Evolutionary conservation across 1,140 invertebrate species (phyloP).

Genomic region (Capitella teleta): DNA sequence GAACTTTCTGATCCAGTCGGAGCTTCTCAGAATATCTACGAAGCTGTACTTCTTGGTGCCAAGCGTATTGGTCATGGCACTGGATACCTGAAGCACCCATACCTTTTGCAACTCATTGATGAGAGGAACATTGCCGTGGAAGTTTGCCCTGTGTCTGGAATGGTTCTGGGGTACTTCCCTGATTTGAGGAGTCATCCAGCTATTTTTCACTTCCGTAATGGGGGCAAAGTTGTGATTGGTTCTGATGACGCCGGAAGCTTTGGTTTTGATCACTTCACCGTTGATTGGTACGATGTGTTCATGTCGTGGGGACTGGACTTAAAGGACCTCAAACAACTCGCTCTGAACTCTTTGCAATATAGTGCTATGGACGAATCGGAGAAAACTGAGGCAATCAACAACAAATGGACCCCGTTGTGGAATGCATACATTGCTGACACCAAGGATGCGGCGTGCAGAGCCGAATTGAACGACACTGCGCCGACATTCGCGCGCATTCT

Average conservation of each 20-base stretch:
- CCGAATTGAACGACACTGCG: neutral
- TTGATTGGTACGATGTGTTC: constrained; percentile 22
- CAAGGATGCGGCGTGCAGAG: constrained; percentile 15
- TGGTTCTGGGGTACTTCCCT: constrained; percentile 18
- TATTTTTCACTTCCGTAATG: constrained; percentile 16
- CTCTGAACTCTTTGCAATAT: constrained; percentile 18
- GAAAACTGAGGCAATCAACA: constrained; percentile 16
- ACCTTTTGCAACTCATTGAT: constrained; percentile 18
- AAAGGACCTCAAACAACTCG: constrained; percentile 18
- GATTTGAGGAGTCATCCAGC: constrained; percentile 23
- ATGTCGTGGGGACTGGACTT: constrained; percentile 21
- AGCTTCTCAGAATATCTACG: constrained; percentile 19
- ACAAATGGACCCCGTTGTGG: constrained; percentile 16
- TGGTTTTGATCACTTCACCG: constrained; percentile 23
- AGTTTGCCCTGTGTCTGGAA: constrained; percentile 20
- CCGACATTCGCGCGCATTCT: constrained; percentile 6
- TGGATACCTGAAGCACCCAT: constrained; percentile 20
- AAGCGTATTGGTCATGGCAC: constrained; percentile 22
- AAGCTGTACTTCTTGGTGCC: constrained; percentile 17
- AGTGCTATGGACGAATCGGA: constrained; percentile 15
- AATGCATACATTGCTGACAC: constrained; percentile 15
- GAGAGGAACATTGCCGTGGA: constrained; percentile 19
- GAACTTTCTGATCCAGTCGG: constrained; percentile 12
- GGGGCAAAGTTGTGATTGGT: constrained; percentile 21
- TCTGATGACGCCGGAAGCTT: constrained; percentile 24